phyloP scores from a whole-genome alignment of 2,888 invertebrate species.

The Toxonevra muliebris region DNA sequence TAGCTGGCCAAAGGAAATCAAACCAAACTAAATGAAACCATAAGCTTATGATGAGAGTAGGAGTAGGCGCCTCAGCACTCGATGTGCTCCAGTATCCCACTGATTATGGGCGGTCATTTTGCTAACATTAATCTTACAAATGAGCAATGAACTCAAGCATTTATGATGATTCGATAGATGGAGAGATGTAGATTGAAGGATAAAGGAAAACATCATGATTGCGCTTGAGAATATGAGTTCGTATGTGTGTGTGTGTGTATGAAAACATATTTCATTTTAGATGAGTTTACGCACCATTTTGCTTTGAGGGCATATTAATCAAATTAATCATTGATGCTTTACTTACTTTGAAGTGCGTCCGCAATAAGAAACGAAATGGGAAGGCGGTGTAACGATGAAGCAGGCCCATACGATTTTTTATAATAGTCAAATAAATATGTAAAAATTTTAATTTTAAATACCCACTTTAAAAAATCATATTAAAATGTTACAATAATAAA shows the following conservation, averaged over 20 bases:
- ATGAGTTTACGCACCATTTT: not conserved
- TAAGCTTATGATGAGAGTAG: too few species aligned
- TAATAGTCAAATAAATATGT: slow-evolving; percentile 8
- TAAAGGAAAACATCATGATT: too few species aligned
- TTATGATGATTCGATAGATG: slow-evolving; percentile 28
- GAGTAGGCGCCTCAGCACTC: too few species aligned
- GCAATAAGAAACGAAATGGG: too few species aligned
- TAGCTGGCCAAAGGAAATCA: not conserved
- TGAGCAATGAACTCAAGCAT: slow-evolving; percentile 34
- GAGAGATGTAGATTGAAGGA: slow-evolving; percentile 20
- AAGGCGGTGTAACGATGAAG: too few species aligned
- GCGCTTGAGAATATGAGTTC: slow-evolving; percentile 2
- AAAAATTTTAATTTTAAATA: not conserved
- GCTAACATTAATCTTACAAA: slow-evolving; percentile 37
- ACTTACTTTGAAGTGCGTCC: not conserved
- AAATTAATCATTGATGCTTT: slow-evolving; percentile 1
- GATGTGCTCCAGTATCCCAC: not conserved
- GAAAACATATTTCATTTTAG: not conserved
- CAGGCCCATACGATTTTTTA: too few species aligned
- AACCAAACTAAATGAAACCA: too few species aligned
- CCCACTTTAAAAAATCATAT: not conserved
- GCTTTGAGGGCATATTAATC: not conserved
- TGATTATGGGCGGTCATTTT: slow-evolving; percentile 34
- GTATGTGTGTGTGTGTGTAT: not conserved
- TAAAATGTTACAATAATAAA: too few species aligned